phyloP scores from a whole-genome alignment of 2,797 vertebrate species.

The Clarias platycephalus region DNA sequence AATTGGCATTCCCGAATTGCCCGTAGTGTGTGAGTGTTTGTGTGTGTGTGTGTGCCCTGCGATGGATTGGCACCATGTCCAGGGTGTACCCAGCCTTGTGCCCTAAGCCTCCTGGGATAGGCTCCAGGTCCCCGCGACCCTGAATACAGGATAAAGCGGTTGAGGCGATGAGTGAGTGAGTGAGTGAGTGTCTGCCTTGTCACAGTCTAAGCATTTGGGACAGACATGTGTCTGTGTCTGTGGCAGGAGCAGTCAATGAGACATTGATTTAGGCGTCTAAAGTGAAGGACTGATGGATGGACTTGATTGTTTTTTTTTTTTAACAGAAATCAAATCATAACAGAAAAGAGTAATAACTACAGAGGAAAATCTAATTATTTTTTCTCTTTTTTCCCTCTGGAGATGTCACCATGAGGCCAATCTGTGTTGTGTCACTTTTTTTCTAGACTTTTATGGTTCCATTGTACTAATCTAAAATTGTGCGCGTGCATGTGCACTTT shows the following conservation, averaged over 20 bases:
- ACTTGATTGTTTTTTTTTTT: constrained; percentile 45
- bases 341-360: constrained; percentile 36
- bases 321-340: constrained; percentile 42
- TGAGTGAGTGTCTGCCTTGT: constrained; percentile 50
- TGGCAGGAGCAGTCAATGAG: constrained; percentile 70
- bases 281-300: constrained; percentile 70
- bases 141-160: too few species aligned
- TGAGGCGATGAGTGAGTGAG: too few species aligned
- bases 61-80: too few species aligned
- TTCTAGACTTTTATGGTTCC: not conserved
- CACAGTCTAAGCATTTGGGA: constrained; percentile 58
- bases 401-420: constrained; percentile 6
- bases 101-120: too few species aligned
- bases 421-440: not conserved
- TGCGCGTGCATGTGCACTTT: not conserved
- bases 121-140: too few species aligned
- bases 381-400: not conserved
- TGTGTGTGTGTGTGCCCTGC: too few species aligned
- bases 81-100: too few species aligned
- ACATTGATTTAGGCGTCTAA: constrained; percentile 71
- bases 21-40: too few species aligned
- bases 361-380: constrained; percentile 7
- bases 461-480: too few species aligned
- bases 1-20: too few species aligned
- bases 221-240: constrained; percentile 69